These are phyloP conservation scores for Varanus salvator DNA, from an alignment of 2,113 vertebrate species.

Conservation along the genomic window DNA sequence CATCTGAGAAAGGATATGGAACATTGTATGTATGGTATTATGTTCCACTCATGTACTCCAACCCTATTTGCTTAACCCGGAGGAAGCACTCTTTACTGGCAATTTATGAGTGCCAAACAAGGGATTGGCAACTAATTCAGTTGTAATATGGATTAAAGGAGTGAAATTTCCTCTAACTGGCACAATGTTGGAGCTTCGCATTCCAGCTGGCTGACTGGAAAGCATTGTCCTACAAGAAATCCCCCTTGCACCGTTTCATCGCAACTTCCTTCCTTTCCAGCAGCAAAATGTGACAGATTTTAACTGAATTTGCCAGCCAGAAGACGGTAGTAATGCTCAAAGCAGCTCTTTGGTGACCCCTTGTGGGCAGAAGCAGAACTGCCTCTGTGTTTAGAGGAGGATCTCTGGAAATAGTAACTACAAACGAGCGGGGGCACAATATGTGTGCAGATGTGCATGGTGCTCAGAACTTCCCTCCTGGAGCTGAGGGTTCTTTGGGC, in stretches of 20 bases:
- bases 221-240: neutral
- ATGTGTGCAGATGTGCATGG: neutral
- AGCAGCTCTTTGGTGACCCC: slow-evolving; percentile 20
- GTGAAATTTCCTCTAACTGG: neutral
- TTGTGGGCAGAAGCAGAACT: slow-evolving; percentile 2
- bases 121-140: neutral
- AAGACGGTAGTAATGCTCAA: neutral
- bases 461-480: neutral
- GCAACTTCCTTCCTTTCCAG: neutral
- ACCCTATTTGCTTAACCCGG: neutral
- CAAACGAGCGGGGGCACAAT: neutral
- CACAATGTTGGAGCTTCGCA: neutral
- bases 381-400: neutral
- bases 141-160: neutral
- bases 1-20: neutral
- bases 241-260: neutral
- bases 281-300: neutral
- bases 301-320: neutral
- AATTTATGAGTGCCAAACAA: neutral
- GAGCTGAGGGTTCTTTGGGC: neutral
- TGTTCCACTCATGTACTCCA: neutral
- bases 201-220: neutral
- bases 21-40: neutral
- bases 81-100: neutral
- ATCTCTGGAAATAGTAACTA: neutral